Evolutionary conservation across 2,888 invertebrate genomes (phyloP), one percentile per base, ranked within the genome.

Genomic region (Teleiodes luculella): DNA sequence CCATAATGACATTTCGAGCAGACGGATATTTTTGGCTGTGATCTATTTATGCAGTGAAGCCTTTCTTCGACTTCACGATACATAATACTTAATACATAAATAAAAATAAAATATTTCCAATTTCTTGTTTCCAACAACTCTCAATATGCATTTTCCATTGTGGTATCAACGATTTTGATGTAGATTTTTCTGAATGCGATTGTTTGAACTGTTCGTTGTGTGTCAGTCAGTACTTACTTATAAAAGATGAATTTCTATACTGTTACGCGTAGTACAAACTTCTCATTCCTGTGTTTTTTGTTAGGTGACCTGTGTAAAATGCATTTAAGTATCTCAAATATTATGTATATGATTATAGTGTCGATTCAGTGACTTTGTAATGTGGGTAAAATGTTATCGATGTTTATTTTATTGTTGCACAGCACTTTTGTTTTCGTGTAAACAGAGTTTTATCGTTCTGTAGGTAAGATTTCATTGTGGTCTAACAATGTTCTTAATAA

Each of bases 341-440:
- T 47, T 33, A 48, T 37, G 45, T 47, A 41, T 1, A 20, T 53
- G 7, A 16, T 37, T 14, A 3, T 57, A 10, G 18, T 39, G 18
- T 35, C 18, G 37, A 57, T 13, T 51, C 45, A 41, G 54, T 53
- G 58, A 60, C 56, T 57, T 58, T 57, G 59, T 60, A 55, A 56
- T 54, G 48, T 59, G 58, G 46, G 58, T 62, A 61, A 53, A 57
- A 68, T 77, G 77, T 80, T 78, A 73, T 65, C 65, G 66, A 66
- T 72, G 80, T 72, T 82, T 74, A 80, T 83, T 87, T 87, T 80
- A 79, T 87, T 87, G 86, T 86, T 87, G 83, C 81, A 80, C 80
- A 71, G 77, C 85, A 80, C 76, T 79, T 74, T 83, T 87, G 80
- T 86, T 87, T 71, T 70, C 78, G 76, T 83, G 78, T 81, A 74